phyloP scores from a whole-genome alignment of 2,113 vertebrate genomes.

The Nothoprocta pentlandii region DNA sequence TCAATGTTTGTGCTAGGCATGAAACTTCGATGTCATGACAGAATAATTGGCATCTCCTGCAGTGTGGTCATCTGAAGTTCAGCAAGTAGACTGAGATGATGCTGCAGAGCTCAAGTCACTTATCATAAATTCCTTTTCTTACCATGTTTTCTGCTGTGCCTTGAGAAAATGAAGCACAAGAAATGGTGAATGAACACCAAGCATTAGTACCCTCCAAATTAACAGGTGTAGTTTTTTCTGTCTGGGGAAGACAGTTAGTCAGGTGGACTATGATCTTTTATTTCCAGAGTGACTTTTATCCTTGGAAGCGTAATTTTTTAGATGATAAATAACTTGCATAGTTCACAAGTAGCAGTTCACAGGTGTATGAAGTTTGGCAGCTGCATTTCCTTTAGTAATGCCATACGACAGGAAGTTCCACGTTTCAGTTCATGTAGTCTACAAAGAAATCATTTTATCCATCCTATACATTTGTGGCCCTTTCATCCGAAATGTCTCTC shows the following conservation, averaged over 20 bases:
- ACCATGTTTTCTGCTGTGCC: neutral
- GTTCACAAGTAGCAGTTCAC: conserved; percentile 7
- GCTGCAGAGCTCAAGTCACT: neutral
- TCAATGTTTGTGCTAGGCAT: neutral
- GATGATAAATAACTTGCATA: neutral
- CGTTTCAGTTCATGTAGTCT: neutral
- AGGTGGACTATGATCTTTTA: neutral
- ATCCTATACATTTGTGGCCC: conserved; percentile 27
- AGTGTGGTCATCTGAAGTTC: neutral
- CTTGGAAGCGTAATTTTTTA: neutral
- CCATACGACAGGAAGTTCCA: conserved; percentile 8
- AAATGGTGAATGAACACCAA: neutral
- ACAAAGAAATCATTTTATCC: neutral
- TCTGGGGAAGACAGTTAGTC: neutral
- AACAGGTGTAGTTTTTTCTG: neutral
- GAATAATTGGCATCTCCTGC: neutral
- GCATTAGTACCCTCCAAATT: neutral
- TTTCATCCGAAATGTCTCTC: conserved; percentile 39
- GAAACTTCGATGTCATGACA: neutral
- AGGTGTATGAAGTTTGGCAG: neutral
- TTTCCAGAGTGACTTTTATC: neutral
- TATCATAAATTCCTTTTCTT: neutral
- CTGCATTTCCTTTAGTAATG: conserved; percentile 9
- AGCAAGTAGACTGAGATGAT: neutral
- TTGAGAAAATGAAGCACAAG: neutral